Percentiles rank a stretch among this genome's conserved stretches.
These are phyloP conservation scores for Diplolepis rosae DNA, from an alignment of 2,888 invertebrate species.

Conservation along the genomic window DNA sequence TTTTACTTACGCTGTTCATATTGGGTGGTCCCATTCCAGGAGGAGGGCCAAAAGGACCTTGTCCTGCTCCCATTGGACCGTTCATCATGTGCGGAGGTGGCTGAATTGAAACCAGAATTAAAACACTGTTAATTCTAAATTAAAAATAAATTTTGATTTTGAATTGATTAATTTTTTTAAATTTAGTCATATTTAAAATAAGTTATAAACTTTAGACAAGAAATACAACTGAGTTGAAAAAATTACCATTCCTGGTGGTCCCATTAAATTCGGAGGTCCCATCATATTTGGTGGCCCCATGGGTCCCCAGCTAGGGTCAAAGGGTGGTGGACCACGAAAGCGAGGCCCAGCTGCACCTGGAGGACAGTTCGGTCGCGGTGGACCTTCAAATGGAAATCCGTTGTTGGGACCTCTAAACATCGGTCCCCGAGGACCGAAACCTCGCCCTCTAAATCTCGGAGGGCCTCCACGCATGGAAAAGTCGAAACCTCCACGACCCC, in stretches of 20 bases:
- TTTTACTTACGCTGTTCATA: constrained; percentile 68
- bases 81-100: constrained; percentile 73
- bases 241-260: constrained; percentile 74
- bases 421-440: constrained; percentile 76
- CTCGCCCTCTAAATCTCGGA: constrained; percentile 81
- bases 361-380: constrained; percentile 68
- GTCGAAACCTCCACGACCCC: constrained; percentile 72
- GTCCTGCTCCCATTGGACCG: constrained; percentile 68
- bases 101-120: constrained; percentile 43
- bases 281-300: constrained; percentile 75
- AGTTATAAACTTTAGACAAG: no score
- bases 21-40: constrained; percentile 77
- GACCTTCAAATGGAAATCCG: constrained; percentile 75
- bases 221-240: no score
- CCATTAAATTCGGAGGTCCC: constrained; percentile 69
- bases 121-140: not conserved
- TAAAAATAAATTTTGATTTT: not conserved
- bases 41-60: constrained; percentile 72
- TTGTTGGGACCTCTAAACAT: constrained; percentile 75
- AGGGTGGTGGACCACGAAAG: constrained; percentile 77
- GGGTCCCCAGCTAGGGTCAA: constrained; percentile 84
- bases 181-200: no score
- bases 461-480: constrained; percentile 75
- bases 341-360: constrained; percentile 72
- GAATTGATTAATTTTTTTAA: no score